Evolutionary conservation across 2,888 invertebrate genomes (phyloP).

Genomic region (Apodemia hepburni): DNA sequence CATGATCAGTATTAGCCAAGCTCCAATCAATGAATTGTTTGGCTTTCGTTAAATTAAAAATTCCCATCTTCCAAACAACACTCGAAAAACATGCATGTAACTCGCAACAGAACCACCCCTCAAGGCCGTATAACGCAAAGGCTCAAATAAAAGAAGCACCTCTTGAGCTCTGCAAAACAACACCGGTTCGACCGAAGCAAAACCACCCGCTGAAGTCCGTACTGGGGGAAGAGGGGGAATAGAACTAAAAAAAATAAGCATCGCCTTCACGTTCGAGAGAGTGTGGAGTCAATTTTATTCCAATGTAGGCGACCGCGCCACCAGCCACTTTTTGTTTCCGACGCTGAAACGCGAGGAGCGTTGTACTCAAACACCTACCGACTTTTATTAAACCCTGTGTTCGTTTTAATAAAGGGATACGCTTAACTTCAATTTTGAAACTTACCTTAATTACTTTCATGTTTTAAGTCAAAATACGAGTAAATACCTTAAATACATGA

Average conservation of each 20-base stretch:
- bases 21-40: slow-evolving; percentile 52
- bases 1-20: slow-evolving; percentile 35
- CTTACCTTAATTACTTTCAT: background rate
- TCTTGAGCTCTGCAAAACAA: slow-evolving; percentile 79
- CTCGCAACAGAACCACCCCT: slow-evolving; percentile 62
- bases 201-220: slow-evolving; percentile 78
- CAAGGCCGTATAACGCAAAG: slow-evolving; percentile 71
- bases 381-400: slow-evolving; percentile 70
- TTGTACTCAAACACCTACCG: slow-evolving; percentile 76
- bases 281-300: slow-evolving; percentile 80
- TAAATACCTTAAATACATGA: background rate
- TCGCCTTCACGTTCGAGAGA: slow-evolving; percentile 76
- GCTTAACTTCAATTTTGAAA: slow-evolving; percentile 32
- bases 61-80: slow-evolving; percentile 71
- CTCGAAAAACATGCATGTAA: slow-evolving; percentile 69
- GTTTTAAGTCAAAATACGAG: background rate
- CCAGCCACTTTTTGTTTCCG: slow-evolving; percentile 77
- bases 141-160: slow-evolving; percentile 77
- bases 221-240: slow-evolving; percentile 43
- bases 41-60: slow-evolving; percentile 75
- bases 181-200: slow-evolving; percentile 75
- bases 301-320: slow-evolving; percentile 78
- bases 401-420: slow-evolving; percentile 38
- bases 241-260: slow-evolving; percentile 66
- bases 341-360: slow-evolving; percentile 73